A percentile compares a stretch with the other conserved stretches of the same genome.
Evolutionary conservation across 2,113 vertebrate species (phyloP).

Genomic region (Neodontobutis hainanensis): DNA sequence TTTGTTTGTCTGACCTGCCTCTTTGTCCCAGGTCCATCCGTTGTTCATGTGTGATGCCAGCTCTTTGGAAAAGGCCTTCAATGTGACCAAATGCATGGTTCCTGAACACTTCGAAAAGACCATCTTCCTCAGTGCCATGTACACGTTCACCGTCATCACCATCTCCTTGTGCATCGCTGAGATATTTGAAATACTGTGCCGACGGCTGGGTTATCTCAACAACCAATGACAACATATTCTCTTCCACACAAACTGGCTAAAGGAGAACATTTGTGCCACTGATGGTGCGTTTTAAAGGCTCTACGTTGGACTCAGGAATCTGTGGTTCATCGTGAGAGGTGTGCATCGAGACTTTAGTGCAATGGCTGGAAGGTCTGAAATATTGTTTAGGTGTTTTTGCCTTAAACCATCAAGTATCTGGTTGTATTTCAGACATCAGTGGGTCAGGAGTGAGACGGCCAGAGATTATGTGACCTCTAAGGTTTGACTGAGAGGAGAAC

Average conservation of each 20-base stretch:
- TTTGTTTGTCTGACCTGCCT: too few species aligned
- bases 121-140: constrained; percentile 90
- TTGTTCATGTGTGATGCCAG: constrained; percentile 83
- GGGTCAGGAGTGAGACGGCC: constrained; percentile 32
- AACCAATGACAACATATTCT: constrained; percentile 64
- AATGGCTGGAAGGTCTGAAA: constrained; percentile 34
- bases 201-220: constrained; percentile 81
- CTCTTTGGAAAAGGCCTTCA: constrained; percentile 79
- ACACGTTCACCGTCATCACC: constrained; percentile 88
- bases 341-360: constrained; percentile 26
- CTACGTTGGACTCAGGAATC: constrained; percentile 33
- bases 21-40: constrained; percentile 80
- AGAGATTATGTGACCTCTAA: constrained; percentile 42
- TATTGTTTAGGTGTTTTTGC: constrained; percentile 30
- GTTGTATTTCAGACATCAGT: constrained; percentile 45
- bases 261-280: constrained; percentile 10
- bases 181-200: constrained; percentile 87
- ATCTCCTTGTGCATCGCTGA: constrained; percentile 83
- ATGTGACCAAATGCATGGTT: constrained; percentile 84
- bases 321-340: constrained; percentile 30
- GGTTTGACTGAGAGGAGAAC: constrained; percentile 36
- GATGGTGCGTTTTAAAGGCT: constrained; percentile 20
- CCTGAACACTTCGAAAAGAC: constrained; percentile 92
- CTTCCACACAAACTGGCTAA: neutral
- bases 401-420: constrained; percentile 19